Conservation (phyloP, 2,797 vertebrate genomes). For the Oophaga sylvatica region DNA sequence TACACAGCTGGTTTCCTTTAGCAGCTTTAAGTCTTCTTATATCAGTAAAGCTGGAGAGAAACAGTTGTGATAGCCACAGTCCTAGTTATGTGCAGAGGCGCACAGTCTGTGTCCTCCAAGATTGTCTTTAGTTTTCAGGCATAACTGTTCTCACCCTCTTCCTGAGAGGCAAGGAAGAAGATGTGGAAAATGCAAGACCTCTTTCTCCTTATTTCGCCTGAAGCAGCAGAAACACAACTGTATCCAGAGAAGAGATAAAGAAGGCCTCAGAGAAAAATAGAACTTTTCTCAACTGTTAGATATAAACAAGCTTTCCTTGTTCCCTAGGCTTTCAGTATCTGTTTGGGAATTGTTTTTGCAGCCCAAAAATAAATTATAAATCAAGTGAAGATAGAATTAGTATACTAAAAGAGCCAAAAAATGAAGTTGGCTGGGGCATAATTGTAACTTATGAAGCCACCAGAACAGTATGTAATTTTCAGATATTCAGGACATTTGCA, state of each 20-base stretch:
- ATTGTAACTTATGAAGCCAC: not conserved
- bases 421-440: not conserved
- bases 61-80: slow-evolving; percentile 47
- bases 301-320: slow-evolving; percentile 19
- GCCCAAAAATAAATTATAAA: not conserved
- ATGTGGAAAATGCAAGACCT: slow-evolving; percentile 29
- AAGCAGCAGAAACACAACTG: slow-evolving; percentile 41
- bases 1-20: slow-evolving; percentile 52
- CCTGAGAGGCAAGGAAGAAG: slow-evolving; percentile 28
- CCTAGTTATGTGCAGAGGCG: slow-evolving; percentile 34
- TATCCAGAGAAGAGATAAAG: slow-evolving; percentile 33
- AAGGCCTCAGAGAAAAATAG: slow-evolving; percentile 27
- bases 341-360: not conserved
- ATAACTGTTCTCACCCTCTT: slow-evolving; percentile 36
- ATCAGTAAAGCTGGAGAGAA: slow-evolving; percentile 49
- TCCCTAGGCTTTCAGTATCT: slow-evolving; percentile 1
- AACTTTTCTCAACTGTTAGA: slow-evolving; percentile 27
- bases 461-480: not conserved
- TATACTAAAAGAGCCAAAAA: not conserved
- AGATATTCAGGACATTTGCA: not conserved
- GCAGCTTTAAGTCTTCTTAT: slow-evolving; percentile 49
- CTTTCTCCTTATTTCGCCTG: slow-evolving; percentile 10
- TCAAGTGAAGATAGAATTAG: not conserved
- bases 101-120: slow-evolving; percentile 45
- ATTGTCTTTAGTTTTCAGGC: slow-evolving; percentile 30